Percentiles rank a stretch among this genome's conserved stretches.
phyloP scores from a whole-genome alignment of 1,140 invertebrate genomes.

The Adoxophyes honmai region DNA sequence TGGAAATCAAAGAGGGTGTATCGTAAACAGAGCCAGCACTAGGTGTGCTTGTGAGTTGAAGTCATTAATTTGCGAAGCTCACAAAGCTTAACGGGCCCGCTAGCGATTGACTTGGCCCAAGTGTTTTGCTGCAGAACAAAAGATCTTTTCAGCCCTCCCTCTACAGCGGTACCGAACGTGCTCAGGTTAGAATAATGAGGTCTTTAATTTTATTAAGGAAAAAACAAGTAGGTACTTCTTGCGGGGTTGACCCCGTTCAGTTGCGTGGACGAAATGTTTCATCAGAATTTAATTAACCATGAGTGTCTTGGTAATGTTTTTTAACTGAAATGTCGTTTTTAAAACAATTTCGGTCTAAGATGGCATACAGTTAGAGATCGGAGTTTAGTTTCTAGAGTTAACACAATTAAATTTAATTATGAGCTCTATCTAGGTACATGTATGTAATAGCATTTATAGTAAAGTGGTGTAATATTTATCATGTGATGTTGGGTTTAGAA shows the following conservation, averaged over 20 bases:
- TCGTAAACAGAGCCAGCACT: conserved; percentile 44
- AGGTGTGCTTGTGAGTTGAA: conserved; percentile 31
- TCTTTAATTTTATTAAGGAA: conserved; percentile 59
- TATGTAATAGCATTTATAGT: too few relatives aligned
- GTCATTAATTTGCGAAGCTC: conserved; percentile 67
- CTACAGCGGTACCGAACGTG: conserved; percentile 37
- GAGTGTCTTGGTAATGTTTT: neutral
- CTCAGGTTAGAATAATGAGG: conserved; percentile 63
- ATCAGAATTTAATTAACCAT: conserved; percentile 12
- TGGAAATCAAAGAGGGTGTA: conserved; percentile 23
- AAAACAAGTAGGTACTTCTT: conserved; percentile 26
- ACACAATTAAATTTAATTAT: too few relatives aligned
- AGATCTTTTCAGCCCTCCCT: conserved; percentile 55
- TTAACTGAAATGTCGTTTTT: too few relatives aligned
- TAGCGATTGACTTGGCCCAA: conserved; percentile 62
- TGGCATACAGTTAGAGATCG: too few relatives aligned
- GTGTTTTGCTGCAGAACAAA: conserved; percentile 63
- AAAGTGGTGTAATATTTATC: too few relatives aligned
- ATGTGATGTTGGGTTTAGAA: too few relatives aligned
- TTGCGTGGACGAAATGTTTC: conserved; percentile 11
- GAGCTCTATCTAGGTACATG: too few relatives aligned
- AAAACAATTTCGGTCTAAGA: too few relatives aligned
- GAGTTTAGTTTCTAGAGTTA: too few relatives aligned
- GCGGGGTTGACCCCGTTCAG: conserved; percentile 5
- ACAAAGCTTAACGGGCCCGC: conserved; percentile 51